Evolutionary conservation across 2,888 invertebrate species (phyloP).

Genomic region (Lapara coniferarum): DNA sequence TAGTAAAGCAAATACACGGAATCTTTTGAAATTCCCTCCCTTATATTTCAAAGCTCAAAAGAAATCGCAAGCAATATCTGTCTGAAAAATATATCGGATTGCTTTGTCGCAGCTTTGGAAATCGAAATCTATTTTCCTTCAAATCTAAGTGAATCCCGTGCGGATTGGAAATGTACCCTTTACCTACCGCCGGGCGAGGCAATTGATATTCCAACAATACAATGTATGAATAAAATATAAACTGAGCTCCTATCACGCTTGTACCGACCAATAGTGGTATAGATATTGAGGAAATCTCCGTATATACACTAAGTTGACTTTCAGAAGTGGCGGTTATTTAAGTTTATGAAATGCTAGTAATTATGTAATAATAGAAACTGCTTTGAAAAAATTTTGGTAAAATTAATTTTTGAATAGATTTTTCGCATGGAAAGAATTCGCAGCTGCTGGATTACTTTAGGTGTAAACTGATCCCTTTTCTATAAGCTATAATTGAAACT

Average conservation of each 20-base stretch:
- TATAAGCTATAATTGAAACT: neutral
- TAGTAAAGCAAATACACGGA: constrained; percentile 65
- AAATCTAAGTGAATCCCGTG: constrained; percentile 84
- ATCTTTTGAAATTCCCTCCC: constrained; percentile 76
- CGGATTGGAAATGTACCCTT: constrained; percentile 84
- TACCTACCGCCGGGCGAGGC: constrained; percentile 83
- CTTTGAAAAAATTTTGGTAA: no score
- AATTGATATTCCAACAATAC: constrained; percentile 84
- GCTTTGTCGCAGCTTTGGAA: constrained; percentile 84
- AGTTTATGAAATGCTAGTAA: neutral
- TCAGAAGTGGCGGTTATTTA: neutral
- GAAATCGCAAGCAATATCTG: constrained; percentile 84
- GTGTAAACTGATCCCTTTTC: neutral
- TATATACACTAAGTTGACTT: constrained; percentile 29
- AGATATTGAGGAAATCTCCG: constrained; percentile 68
- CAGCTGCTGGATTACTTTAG: no score
- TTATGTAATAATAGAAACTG: no score
- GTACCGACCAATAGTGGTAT: constrained; percentile 70
- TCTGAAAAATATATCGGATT: constrained; percentile 84
- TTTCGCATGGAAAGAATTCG: no score
- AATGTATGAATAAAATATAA: constrained; percentile 84
- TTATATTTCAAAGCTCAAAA: constrained; percentile 84
- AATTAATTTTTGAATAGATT: no score
- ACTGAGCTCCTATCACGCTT: constrained; percentile 79
- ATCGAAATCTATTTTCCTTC: constrained; percentile 85